Evolutionary conservation across 2,888 invertebrate genomes (phyloP).

Genomic region (Ornithoptera alexandrae): DNA sequence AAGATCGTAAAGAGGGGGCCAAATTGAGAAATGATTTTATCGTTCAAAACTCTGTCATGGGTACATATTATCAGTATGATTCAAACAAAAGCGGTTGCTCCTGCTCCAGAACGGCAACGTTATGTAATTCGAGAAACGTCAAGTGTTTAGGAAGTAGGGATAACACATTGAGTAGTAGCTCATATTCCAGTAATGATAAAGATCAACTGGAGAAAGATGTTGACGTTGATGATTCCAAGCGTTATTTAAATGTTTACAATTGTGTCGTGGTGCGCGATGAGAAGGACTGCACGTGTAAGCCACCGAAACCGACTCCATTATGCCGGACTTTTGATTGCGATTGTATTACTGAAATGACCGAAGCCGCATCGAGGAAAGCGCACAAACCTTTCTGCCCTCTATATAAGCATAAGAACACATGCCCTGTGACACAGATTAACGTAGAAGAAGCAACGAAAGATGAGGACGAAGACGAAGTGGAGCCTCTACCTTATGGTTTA

Average conservation of each 20-base stretch:
- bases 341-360: constrained; percentile 53
- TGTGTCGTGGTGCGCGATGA: constrained; percentile 54
- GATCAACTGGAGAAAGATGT: constrained; percentile 37
- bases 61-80: constrained; percentile 33
- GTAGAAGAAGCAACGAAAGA: constrained; percentile 59
- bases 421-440: constrained; percentile 55
- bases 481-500: constrained; percentile 67
- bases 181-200: background rate
- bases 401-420: constrained; percentile 62
- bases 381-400: constrained; percentile 67
- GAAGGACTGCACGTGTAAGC: constrained; percentile 66
- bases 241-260: constrained; percentile 44
- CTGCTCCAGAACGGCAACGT: constrained; percentile 7
- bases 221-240: constrained; percentile 38
- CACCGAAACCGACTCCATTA: constrained; percentile 60
- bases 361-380: constrained; percentile 53
- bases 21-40: constrained; percentile 48
- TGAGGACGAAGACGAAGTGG: constrained; percentile 62
- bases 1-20: constrained; percentile 47
- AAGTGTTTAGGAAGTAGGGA: constrained; percentile 11
- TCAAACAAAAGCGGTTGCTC: constrained; percentile 11
- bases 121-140: constrained; percentile 4
- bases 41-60: constrained; percentile 43
- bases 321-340: constrained; percentile 70
- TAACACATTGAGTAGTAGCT: background rate